Evolutionary conservation across 2,113 vertebrate genomes (phyloP), one percentile per base, ranked within the genome.

Genomic region (Struthidea cinerea): DNA sequence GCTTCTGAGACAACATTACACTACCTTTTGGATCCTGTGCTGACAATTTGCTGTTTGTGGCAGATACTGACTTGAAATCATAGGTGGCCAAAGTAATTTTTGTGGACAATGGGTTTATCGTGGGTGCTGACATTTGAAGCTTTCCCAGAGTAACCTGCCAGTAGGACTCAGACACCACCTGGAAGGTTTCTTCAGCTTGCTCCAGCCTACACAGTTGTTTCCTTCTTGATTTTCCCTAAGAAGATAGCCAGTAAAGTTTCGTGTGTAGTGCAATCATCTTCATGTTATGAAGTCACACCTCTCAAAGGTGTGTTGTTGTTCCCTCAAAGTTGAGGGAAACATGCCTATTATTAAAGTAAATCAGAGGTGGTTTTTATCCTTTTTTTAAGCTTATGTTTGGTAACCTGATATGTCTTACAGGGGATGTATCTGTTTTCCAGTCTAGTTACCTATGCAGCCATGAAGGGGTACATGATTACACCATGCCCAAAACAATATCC

Each of bases 1-100:
- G 83, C 93, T 94, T 90, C 92, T 88, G 56, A 92, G 92, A 78
- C 89, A 96, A 93, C 80, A 92, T 94, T 90, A 84, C 94, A 95
- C 42, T 69, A 89, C 90, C 76, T 94, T 90, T 92, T 95, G 79
- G 67, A 94, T 96, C 88, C 68, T 74, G 60, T 84, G 82, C 75
- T 94, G 88, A 89, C 3, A 33, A 75, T 93, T 86, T 90, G 76
- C 87, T 91, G 49, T 69, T 96, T 85, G 87, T 90, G 67, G 39
- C 84, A 94, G 73, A 84, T 79, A 68, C 57, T 89, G 53, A 87
- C 61, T 84, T 61, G 61, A 79, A 91, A 92, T 32, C 2, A 0
- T 74, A 75, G 77, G 57, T 92, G 95, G 61, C 39, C 90, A 84
- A 61, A 95, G 55, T 69, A 27, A 73, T 85, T 93, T 95, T 52